phyloP scores from a whole-genome alignment of 1,140 invertebrate genomes.

The Asbolus verrucosus region DNA sequence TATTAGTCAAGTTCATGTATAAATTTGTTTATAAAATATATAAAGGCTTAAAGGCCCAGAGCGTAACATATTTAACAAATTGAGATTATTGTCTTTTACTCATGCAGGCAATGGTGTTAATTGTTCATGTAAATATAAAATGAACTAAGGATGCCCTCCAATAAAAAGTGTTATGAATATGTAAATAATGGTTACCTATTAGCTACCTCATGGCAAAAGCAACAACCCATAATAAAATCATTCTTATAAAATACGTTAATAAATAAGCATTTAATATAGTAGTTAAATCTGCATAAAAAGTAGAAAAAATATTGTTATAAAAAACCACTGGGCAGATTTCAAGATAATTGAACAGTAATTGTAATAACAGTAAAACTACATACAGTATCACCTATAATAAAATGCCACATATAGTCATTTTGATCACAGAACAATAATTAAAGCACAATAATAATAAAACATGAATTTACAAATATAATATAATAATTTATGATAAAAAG shows the following conservation, averaged over 20 bases:
- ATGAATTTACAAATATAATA: conserved; percentile 37
- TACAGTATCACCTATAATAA: conserved; percentile 39
- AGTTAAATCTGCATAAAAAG: conserved; percentile 44
- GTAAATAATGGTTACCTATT: conserved; percentile 18
- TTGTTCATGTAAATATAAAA: conserved; percentile 12
- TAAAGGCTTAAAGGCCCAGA: conserved; percentile 36
- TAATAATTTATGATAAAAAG: conserved; percentile 22
- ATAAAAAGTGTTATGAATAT: conserved; percentile 32
- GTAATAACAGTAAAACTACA: too few species aligned
- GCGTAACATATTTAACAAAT: conserved; percentile 17
- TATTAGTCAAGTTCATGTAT: conserved; percentile 28
- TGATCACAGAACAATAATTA: conserved; percentile 37
- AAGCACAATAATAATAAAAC: conserved; percentile 17
- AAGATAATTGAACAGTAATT: conserved; percentile 16
- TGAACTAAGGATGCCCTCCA: neutral
- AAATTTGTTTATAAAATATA: conserved; percentile 37
- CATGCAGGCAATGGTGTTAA: conserved; percentile 29
- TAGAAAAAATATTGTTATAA: conserved; percentile 38
- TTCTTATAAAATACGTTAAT: conserved; percentile 43
- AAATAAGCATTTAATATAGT: conserved; percentile 47
- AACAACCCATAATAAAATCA: conserved; percentile 46
- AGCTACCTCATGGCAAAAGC: conserved; percentile 43
- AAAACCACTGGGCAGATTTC: conserved; percentile 49
- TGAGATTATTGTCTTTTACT: conserved; percentile 34
- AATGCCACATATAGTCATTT: conserved; percentile 26